These are phyloP conservation scores for Chloroclystis v-ata DNA, from an alignment of 2,888 invertebrate species.

Conservation along the genomic window DNA sequence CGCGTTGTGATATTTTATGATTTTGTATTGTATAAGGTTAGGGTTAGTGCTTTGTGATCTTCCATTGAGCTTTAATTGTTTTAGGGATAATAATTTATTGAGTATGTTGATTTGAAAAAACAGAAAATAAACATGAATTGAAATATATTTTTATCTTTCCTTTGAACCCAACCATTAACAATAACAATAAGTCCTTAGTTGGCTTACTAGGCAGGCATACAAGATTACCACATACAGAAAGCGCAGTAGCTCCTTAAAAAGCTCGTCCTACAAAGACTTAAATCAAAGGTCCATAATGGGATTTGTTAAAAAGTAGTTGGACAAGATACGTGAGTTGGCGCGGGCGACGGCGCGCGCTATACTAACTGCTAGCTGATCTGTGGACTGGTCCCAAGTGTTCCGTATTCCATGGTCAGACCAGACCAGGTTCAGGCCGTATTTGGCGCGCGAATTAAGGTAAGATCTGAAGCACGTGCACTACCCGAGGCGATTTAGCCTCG, in stretches of 20 bases:
- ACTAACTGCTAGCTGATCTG: slow-evolving; percentile 27
- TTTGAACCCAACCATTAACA: slow-evolving; percentile 27
- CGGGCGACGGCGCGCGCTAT: slow-evolving; percentile 44
- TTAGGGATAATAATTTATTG: slow-evolving; percentile 62
- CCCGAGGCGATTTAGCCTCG: slow-evolving; percentile 47
- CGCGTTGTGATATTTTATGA: slow-evolving; percentile 64
- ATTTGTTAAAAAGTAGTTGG: slow-evolving; percentile 57
- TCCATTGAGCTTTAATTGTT: slow-evolving; percentile 69
- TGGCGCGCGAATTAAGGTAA: slow-evolving; percentile 34
- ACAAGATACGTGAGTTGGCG: slow-evolving; percentile 47
- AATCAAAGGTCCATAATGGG: slow-evolving; percentile 41
- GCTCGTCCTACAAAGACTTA: slow-evolving; percentile 25
- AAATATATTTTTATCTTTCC: slow-evolving; percentile 53
- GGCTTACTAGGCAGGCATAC: slow-evolving; percentile 18
- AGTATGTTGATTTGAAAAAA: slow-evolving; percentile 30
- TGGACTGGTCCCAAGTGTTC: slow-evolving; percentile 17
- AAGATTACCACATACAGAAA: slow-evolving; percentile 24
- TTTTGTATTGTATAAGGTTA: slow-evolving; percentile 61
- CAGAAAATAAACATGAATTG: slow-evolving; percentile 45
- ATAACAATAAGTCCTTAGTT: slow-evolving; percentile 3
- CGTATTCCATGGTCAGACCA: slow-evolving; percentile 17
- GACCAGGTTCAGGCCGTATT: slow-evolving; percentile 34
- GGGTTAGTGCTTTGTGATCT: slow-evolving; percentile 56
- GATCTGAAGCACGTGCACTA: slow-evolving; percentile 39
- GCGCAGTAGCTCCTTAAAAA: slow-evolving; percentile 28